A percentile compares a stretch with the other conserved stretches of the same genome.
These are phyloP conservation scores for Odobenus rosmarus DNA, from an alignment of 2,113 vertebrate species.

Conservation along the genomic window DNA sequence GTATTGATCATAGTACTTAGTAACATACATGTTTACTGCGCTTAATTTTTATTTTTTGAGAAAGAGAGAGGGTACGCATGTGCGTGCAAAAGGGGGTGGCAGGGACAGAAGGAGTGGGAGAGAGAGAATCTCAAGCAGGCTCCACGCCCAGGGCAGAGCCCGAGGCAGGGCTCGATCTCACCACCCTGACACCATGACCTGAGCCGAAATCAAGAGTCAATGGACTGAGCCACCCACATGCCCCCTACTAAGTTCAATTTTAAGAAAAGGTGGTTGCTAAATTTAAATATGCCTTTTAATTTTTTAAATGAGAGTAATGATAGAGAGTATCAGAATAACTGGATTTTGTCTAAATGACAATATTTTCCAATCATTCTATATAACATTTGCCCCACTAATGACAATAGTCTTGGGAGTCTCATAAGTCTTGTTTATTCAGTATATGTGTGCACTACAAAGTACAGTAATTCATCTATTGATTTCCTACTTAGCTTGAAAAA, in stretches of 20 bases:
- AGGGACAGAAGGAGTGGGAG: background rate
- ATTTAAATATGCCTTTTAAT: background rate
- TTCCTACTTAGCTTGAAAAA: background rate
- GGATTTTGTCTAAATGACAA: background rate
- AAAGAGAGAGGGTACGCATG: background rate
- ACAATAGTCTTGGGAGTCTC: background rate
- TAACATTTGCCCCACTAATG: background rate
- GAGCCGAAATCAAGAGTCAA: background rate
- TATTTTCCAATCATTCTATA: conserved; percentile 1
- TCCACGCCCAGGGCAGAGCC: background rate
- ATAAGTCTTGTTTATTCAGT: background rate
- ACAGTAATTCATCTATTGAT: background rate
- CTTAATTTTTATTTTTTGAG: background rate
- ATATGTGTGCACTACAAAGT: background rate
- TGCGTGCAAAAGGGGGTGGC: background rate
- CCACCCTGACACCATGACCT: background rate
- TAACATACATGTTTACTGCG: background rate
- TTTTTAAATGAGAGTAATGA: background rate
- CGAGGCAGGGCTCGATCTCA: background rate
- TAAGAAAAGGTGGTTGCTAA: background rate
- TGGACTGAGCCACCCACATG: background rate
- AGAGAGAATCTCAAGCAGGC: background rate
- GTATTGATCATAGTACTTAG: background rate
- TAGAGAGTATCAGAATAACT: background rate
- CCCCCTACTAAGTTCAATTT: background rate